Evolutionary conservation across 2,888 invertebrate genomes (phyloP).

Genomic region (Seladonia tumulorum): DNA sequence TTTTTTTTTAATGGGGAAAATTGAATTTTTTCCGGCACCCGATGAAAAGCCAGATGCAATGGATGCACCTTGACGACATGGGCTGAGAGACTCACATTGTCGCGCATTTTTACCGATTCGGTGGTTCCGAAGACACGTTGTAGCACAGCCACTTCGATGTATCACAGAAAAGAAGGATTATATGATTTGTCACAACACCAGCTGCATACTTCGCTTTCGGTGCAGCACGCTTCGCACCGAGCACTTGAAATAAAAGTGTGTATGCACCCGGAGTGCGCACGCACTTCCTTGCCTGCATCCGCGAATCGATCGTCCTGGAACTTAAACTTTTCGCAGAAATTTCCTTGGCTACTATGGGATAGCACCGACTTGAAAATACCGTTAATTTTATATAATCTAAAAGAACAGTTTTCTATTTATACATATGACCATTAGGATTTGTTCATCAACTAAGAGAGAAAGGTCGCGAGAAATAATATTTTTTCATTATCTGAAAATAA

Average conservation of each 20-base stretch:
- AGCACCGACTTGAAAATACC: background rate
- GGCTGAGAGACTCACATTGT: constrained; percentile 39
- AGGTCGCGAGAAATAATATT: background rate
- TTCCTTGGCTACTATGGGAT: background rate
- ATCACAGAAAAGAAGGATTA: constrained; percentile 10
- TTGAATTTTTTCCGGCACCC: background rate
- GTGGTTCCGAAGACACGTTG: constrained; percentile 9
- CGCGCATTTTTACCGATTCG: constrained; percentile 30
- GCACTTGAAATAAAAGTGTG: constrained; percentile 50
- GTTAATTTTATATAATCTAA: background rate
- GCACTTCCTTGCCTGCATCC: constrained; percentile 18
- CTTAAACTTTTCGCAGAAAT: constrained; percentile 27
- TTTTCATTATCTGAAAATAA: background rate
- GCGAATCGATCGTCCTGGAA: constrained; percentile 41
- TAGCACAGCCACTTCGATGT: constrained; percentile 29
- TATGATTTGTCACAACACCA: constrained; percentile 3
- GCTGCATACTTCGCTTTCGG: constrained; percentile 45
- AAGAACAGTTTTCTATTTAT: background rate
- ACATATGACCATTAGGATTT: background rate
- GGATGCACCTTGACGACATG: background rate
- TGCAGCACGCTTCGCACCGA: constrained; percentile 19
- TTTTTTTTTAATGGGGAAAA: background rate
- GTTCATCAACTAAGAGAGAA: background rate
- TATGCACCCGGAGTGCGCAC: constrained; percentile 41
- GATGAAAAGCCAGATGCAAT: background rate